Evolutionary conservation across 2,113 vertebrate species (phyloP), one percentile per base, ranked within the genome.

Genomic region (Xiphorhynchus elegans): DNA sequence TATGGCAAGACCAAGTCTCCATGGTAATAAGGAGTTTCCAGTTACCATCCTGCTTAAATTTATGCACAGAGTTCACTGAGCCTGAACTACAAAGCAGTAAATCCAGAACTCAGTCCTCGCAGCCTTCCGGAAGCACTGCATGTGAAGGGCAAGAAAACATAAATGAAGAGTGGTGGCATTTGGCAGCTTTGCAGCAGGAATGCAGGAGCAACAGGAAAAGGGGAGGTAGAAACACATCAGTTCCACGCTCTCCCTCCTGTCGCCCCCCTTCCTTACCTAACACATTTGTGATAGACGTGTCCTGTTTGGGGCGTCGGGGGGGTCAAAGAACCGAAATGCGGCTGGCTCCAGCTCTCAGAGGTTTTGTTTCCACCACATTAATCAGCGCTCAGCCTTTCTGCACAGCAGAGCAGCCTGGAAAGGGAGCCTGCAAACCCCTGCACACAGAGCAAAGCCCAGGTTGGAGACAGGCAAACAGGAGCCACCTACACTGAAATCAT

Each of bases 1-100:
- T 40, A 88, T 9, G 35, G 68, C 42, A 56, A 89, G 68, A 66
- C 33, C 77, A 68, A 58, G 76, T 88, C 59, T 95, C 79, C 79
- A 86, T 68, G 47, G 92, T 37, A 94, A 86, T 89, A 63, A 85
- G 85, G 3, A 66, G 72, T 81, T 88, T 74, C 72, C 72, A 80
- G 67, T 90, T 86, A 69, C 72, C 72, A 80, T 86, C 70, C 83
- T 17, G 50, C 59, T 60, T 26, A 35, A 85, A 90, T 95, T 94
- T 94, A 88, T 89, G 77, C 31, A 20, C 6, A 29, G 73, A 1
- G 1, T 63, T 84, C 83, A 63, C 46, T 19, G 37, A 88, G 73
- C 29, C 64, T 77, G 47, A 86, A 46, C 68, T 77, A 67, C 67
- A 86, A 74, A 94, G 72, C 76, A 84, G 64, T 81, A 88, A 90